Evolutionary conservation across 2,797 vertebrate genomes (phyloP), one percentile per base, ranked within the genome.

Genomic region (Coreius guichenoti): DNA sequence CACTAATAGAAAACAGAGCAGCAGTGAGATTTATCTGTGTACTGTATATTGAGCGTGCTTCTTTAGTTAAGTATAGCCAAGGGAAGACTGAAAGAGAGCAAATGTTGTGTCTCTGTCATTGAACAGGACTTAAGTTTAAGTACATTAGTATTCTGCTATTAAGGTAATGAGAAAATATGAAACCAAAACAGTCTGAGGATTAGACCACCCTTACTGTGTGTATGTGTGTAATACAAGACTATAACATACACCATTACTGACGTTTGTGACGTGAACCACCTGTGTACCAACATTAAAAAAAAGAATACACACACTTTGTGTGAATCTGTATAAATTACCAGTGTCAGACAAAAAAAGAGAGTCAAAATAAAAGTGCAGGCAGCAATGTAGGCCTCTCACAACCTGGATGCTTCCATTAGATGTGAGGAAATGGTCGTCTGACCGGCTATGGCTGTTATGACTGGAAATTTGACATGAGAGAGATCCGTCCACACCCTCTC

Each of bases 361-460:
- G 23, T 54, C 9, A 45, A 80, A 36, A 39, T n/a, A 39, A 81
- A 39, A 36, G 31, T 31, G 4, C 9, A 49, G 23, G 54, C 0
- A 0, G 8, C 23, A 21, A n/a, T 49, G 43, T 8, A 43, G 36
- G 39, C 56, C 68, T 81, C 65, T 82, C 77, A 87, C 33, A 79
- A 54, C 67, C 68, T 65, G 72, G 54, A 56, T 3, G 54, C 67
- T 65, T 85, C 73, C 82, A 49, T 45, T 87, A 70, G 54, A 68
- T 54, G 82, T 82, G 86, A 82, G 79, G 86, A 87, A 89, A 89
- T 86, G 78, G 74, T 81, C 70, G 68, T 87, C 82, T 86, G 82
- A 85, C 43, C 67, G 72, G 63, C 74, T 84, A 51, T 80, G 85
- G 75, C 79, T 91, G 89, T 90, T 90, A 89, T 90, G 89, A 80